These are phyloP conservation scores for Chydorus sphaericus DNA, from an alignment of 2,888 invertebrate species.

Conservation along the genomic window DNA sequence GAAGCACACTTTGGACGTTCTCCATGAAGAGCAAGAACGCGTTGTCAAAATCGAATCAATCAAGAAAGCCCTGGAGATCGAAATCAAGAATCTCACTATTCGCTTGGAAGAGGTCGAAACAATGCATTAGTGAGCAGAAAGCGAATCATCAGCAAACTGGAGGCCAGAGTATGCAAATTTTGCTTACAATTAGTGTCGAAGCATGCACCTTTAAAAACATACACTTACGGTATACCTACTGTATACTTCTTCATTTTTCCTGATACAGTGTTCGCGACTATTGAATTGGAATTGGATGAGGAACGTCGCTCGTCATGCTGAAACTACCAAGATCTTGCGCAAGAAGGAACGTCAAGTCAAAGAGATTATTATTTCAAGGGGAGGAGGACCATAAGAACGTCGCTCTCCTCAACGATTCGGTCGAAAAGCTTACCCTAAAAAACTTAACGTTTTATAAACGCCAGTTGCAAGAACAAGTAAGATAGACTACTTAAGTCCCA, in stretches of 20 bases:
- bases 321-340: slow-evolving; percentile 91
- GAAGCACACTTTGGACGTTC: slow-evolving; percentile 81
- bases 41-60: slow-evolving; percentile 93
- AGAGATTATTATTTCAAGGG: slow-evolving; percentile 84
- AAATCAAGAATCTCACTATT: slow-evolving; percentile 85
- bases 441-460: slow-evolving; percentile 88
- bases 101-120: slow-evolving; percentile 93
- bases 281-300: slow-evolving; percentile 88
- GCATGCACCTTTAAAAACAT: no score
- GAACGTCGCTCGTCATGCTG: slow-evolving; percentile 93
- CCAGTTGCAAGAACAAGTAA: slow-evolving; percentile 79
- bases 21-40: slow-evolving; percentile 93
- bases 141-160: slow-evolving; percentile 94
- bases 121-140: slow-evolving; percentile 93
- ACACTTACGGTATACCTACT: no score
- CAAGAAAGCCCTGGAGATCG: slow-evolving; percentile 93
- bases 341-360: slow-evolving; percentile 96
- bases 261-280: slow-evolving; percentile 56
- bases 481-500: slow-evolving; percentile 15
- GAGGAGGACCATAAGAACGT: slow-evolving; percentile 97
- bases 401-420: slow-evolving; percentile 71
- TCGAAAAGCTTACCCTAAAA: slow-evolving; percentile 77
- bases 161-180: slow-evolving; percentile 47
- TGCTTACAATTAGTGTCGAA: no score
- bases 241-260: slow-evolving; percentile 23